Evolutionary conservation across 2,888 invertebrate genomes (phyloP).

Genomic region (Pseudoips prasinana): DNA sequence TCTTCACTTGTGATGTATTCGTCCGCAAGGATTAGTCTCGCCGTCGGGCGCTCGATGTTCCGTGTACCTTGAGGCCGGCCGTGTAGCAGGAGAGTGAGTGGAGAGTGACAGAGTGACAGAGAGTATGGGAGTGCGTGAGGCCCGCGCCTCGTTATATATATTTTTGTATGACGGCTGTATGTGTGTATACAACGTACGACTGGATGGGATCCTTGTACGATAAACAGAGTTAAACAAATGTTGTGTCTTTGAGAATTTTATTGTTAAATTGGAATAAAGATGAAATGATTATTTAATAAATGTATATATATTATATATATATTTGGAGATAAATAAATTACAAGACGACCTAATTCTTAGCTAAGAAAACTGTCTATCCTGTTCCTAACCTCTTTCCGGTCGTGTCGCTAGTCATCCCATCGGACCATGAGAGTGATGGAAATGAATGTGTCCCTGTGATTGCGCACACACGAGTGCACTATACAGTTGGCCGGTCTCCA

Average conservation of each 20-base stretch:
- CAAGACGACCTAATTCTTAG: too few species aligned
- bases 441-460: too few species aligned
- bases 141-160: constrained; percentile 32
- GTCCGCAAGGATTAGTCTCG: not conserved
- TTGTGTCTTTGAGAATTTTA: constrained; percentile 82
- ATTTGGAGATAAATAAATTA: constrained; percentile 72
- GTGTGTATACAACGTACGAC: constrained; percentile 42
- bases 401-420: constrained; percentile 17
- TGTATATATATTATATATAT: constrained; percentile 77
- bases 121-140: too few species aligned
- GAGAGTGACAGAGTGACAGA: not conserved
- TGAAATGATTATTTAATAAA: constrained; percentile 81
- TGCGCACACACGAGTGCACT: too few species aligned
- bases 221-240: constrained; percentile 75
- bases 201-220: constrained; percentile 69
- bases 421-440: too few species aligned
- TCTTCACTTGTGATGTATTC: not conserved
- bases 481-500: too few species aligned
- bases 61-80: not conserved
- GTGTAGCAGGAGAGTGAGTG: not conserved
- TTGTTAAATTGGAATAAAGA: constrained; percentile 82
- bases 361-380: too few species aligned
- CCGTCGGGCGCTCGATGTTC: too few species aligned
- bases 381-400: too few species aligned
- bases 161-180: constrained; percentile 53